Conservation (phyloP, 1,140 invertebrate genomes). For the Nilaparvata lugens region DNA sequence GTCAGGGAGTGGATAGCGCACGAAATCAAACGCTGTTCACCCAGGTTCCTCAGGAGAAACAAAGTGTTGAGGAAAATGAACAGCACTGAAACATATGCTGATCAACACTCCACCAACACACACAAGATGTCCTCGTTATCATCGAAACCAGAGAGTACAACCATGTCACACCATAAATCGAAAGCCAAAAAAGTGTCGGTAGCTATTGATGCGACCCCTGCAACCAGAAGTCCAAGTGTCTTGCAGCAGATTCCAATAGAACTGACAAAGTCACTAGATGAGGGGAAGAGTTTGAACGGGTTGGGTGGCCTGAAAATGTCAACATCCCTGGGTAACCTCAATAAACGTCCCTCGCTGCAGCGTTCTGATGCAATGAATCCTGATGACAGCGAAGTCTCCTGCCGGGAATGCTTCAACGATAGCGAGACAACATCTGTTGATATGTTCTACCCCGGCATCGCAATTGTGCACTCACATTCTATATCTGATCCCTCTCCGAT, state of each 20-base stretch:
- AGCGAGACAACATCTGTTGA: constrained; percentile 4
- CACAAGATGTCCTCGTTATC: constrained; percentile 13
- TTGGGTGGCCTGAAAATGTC: constrained; percentile 6
- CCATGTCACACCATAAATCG: constrained; percentile 8
- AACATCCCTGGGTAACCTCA: constrained; percentile 7
- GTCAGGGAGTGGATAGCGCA: constrained; percentile 76
- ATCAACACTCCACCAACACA: constrained; percentile 14
- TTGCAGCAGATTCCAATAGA: constrained; percentile 66
- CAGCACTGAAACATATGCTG: constrained; percentile 12
- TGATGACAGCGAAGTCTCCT: constrained; percentile 13
- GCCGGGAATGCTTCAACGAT: constrained; percentile 1
- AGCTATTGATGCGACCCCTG: constrained; percentile 64
- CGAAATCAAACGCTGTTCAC: constrained; percentile 51
- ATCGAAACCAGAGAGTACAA: constrained; percentile 13
- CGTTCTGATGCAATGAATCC: constrained; percentile 18
- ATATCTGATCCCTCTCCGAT: constrained; percentile 48
- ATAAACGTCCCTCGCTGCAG: constrained; percentile 16
- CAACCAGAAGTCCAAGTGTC: constrained; percentile 56
- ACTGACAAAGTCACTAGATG: constrained; percentile 44
- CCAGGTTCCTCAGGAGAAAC: constrained; percentile 45
- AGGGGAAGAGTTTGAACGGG: constrained; percentile 12
- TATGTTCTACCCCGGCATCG: constrained; percentile 29
- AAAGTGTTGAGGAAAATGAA: constrained; percentile 23
- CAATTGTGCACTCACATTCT: constrained; percentile 57
- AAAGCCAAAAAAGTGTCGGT: constrained; percentile 57